phyloP scores from a whole-genome alignment of 2,797 vertebrate genomes.

The Manis pentadactyla region DNA sequence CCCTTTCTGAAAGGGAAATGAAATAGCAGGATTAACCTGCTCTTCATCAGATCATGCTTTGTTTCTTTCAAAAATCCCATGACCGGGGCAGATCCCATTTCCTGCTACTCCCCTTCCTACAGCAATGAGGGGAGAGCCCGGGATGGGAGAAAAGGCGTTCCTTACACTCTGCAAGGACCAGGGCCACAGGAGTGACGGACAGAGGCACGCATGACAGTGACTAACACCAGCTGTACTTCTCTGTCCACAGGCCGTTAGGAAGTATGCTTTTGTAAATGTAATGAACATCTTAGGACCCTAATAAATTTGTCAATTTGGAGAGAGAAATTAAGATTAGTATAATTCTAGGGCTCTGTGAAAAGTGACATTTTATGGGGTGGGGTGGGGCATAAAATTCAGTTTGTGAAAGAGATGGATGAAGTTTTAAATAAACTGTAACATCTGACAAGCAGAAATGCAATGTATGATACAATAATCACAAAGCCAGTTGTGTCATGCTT shows the following conservation, averaged over 20 bases:
- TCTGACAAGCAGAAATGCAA: slow-evolving; percentile 38
- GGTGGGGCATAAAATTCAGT: not conserved
- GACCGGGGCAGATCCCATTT: slow-evolving; percentile 67
- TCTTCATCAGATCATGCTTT: slow-evolving; percentile 65
- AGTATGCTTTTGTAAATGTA: not conserved
- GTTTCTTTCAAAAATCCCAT: slow-evolving; percentile 67
- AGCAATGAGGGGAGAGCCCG: not conserved
- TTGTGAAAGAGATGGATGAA: slow-evolving; percentile 36
- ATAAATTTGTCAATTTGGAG: not conserved
- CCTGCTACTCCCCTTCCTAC: slow-evolving; percentile 66
- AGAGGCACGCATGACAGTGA: not conserved
- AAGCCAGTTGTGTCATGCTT: not conserved
- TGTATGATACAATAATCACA: not conserved
- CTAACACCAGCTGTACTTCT: not conserved
- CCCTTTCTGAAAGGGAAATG: slow-evolving; percentile 72
- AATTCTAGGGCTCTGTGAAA: not conserved
- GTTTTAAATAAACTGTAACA: slow-evolving; percentile 23
- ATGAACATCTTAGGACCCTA: not conserved
- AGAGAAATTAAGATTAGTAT: not conserved
- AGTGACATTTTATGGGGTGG: not conserved
- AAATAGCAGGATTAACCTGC: slow-evolving; percentile 74
- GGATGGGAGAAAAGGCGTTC: slow-evolving; percentile 32
- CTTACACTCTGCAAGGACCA: not conserved
- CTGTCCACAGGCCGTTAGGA: not conserved
- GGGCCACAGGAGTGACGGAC: not conserved